phyloP scores from a whole-genome alignment of 2,888 invertebrate genomes.

The Ectemnius continuus region DNA sequence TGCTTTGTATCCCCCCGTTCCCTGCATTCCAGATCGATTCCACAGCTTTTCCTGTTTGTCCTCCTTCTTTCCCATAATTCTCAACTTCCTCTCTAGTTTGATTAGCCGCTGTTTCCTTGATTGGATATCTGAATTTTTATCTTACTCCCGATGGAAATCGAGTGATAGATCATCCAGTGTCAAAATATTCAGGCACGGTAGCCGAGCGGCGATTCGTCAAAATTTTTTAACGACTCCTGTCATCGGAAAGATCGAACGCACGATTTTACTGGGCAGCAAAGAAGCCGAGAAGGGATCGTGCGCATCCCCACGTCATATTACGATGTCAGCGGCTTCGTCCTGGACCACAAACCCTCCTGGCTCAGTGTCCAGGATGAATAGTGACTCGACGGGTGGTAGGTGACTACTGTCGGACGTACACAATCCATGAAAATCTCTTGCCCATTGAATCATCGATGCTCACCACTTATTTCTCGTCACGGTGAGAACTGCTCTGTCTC shows the following conservation, averaged over 20 bases:
- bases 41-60: background rate
- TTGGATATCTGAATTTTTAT: too few species aligned
- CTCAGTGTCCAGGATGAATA: constrained; percentile 58
- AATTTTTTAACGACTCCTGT: constrained; percentile 47
- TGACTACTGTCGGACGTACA: constrained; percentile 42
- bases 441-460: constrained; percentile 34
- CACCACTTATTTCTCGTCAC: background rate
- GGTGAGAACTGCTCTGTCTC: too few species aligned
- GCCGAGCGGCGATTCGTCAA: background rate
- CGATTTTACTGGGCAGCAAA: constrained; percentile 37
- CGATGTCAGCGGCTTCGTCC: constrained; percentile 65
- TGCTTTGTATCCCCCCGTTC: background rate
- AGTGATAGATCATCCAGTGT: background rate
- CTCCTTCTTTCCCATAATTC: background rate
- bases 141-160: background rate
- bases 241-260: constrained; percentile 55
- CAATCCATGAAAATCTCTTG: constrained; percentile 62
- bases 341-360: constrained; percentile 55
- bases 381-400: constrained; percentile 61
- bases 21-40: background rate
- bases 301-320: constrained; percentile 59
- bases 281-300: constrained; percentile 5
- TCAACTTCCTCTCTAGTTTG: too few species aligned
- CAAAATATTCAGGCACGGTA: background rate
- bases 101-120: too few species aligned